A percentile compares a stretch with the other conserved stretches of the same genome.
Evolutionary conservation across 2,113 vertebrate genomes (phyloP).

Genomic region (Actenoides lindsayi): DNA sequence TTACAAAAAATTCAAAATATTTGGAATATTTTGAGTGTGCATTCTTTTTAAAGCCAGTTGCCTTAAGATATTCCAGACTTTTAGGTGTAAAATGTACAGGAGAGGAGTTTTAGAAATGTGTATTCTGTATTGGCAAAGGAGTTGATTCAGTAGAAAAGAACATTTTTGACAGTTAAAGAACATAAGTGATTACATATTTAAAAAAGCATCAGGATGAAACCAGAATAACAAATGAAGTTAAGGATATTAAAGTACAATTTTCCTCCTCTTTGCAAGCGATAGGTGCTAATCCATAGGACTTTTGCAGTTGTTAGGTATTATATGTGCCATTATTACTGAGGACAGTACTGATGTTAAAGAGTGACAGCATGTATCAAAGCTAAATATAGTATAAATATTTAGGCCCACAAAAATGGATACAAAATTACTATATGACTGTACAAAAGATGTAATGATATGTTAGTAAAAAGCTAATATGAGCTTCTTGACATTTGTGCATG

Average conservation of each 20-base stretch:
- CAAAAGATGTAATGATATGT: background rate
- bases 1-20: background rate
- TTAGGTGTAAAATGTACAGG: background rate
- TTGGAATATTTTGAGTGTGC: background rate
- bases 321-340: background rate
- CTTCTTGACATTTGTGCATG: background rate
- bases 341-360: background rate
- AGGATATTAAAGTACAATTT: background rate
- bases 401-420: background rate
- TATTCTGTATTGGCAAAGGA: background rate
- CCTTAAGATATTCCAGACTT: background rate
- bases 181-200: background rate
- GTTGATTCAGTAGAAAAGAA: background rate
- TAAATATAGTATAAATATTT: background rate
- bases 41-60: background rate
- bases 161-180: background rate
- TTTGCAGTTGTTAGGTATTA: background rate
- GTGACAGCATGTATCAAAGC: background rate
- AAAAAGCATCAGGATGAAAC: background rate
- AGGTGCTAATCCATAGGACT: background rate
- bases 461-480: background rate
- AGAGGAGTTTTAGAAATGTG: background rate
- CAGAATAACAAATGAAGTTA: background rate
- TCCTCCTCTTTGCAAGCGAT: background rate
- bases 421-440: background rate